phyloP scores from a whole-genome alignment of 2,888 invertebrate species.

The Melipona bicolor region DNA sequence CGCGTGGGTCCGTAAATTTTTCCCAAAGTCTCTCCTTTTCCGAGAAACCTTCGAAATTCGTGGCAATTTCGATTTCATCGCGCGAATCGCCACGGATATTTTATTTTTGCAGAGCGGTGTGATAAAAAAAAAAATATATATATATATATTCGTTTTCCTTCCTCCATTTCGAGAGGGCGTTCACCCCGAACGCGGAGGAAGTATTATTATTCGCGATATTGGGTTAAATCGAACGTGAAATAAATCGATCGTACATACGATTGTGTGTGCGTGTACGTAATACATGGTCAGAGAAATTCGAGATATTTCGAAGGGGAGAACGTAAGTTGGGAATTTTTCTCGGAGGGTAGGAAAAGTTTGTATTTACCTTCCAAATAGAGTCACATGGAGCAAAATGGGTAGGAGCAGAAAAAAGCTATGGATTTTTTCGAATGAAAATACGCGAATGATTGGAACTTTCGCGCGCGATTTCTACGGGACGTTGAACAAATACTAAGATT shows the following conservation, averaged over 20 bases:
- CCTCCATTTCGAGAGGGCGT: background rate
- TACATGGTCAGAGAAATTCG: background rate
- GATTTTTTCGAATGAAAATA: background rate
- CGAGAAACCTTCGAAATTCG: background rate
- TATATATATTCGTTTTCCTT: background rate
- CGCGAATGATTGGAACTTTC: background rate
- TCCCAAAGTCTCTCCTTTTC: background rate
- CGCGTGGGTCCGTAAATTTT: background rate
- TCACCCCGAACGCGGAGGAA: background rate
- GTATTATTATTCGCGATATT: constrained; percentile 3
- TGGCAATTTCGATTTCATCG: background rate
- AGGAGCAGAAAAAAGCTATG: background rate
- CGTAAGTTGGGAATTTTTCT: background rate
- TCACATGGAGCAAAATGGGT: too few species aligned
- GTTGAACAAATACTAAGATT: background rate
- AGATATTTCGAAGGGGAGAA: background rate
- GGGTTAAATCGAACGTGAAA: background rate
- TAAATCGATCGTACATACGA: background rate
- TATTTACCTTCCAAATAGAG: background rate
- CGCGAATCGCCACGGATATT: background rate
- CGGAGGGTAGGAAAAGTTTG: background rate
- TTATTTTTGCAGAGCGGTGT: background rate
- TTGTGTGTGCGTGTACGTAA: background rate
- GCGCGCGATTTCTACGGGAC: background rate
- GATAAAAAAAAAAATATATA: background rate